Conservation (phyloP, 2,888 invertebrate genomes). For the Drosophila melanosoma region DNA sequence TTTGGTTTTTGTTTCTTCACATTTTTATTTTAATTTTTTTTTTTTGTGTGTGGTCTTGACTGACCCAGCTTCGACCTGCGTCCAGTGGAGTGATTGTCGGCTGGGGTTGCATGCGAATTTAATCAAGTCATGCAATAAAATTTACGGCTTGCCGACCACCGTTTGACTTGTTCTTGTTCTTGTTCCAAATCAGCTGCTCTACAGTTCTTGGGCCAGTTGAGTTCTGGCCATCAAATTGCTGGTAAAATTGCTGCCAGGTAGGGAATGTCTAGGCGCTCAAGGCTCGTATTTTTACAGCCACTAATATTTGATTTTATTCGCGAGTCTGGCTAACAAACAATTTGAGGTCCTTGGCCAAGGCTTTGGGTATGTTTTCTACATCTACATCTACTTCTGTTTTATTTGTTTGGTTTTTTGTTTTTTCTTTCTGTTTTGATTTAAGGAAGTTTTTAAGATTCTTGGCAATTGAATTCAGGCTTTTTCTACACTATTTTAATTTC, state of each 20-base stretch:
- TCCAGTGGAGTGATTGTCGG: slow-evolving; percentile 29
- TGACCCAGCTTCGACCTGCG: slow-evolving; percentile 39
- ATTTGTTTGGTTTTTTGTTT: slow-evolving; percentile 7
- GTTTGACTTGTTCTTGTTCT: slow-evolving; percentile 47
- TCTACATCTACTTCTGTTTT: not conserved
- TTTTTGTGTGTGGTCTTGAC: slow-evolving; percentile 44
- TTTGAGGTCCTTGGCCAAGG: slow-evolving; percentile 62
- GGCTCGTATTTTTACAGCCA: slow-evolving; percentile 29
- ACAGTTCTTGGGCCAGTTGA: slow-evolving; percentile 24
- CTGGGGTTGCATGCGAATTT: slow-evolving; percentile 78
- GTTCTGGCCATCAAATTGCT: slow-evolving; percentile 12
- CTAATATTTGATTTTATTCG: slow-evolving; percentile 49
- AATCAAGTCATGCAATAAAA: slow-evolving; percentile 84
- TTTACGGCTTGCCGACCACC: slow-evolving; percentile 69
- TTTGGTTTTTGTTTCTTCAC: not conserved
- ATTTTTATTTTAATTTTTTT: too few relatives aligned
- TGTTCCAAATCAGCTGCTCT: slow-evolving; percentile 32
- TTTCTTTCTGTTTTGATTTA: slow-evolving; percentile 16
- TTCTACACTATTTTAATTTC: slow-evolving; percentile 4
- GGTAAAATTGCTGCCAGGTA: slow-evolving; percentile 14
- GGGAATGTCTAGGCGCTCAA: slow-evolving; percentile 26
- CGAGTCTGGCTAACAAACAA: slow-evolving; percentile 66
- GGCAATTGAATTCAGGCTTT: slow-evolving; percentile 20
- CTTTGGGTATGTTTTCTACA: slow-evolving; percentile 28
- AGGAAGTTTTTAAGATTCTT: slow-evolving; percentile 50